phyloP scores from a whole-genome alignment of 2,888 invertebrate species.

The Galeopsomyia nigrocyanea region DNA sequence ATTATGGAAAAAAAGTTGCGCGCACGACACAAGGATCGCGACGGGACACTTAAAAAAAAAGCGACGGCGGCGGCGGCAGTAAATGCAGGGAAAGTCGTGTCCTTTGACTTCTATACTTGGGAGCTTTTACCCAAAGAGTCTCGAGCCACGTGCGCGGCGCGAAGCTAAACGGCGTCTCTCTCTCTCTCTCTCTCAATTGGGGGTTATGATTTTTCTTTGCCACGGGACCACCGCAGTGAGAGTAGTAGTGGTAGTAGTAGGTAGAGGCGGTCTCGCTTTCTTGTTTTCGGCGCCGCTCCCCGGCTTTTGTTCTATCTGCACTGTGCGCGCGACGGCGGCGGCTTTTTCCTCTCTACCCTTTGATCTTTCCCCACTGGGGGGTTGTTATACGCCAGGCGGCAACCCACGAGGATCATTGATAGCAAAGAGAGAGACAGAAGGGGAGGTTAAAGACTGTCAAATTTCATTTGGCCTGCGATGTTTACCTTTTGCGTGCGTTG shows the following conservation, averaged over 20 bases:
- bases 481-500: too few species aligned
- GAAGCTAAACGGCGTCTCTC: conserved; percentile 22
- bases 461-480: too few species aligned
- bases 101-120: conserved; percentile 34
- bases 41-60: conserved; percentile 4
- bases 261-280: neutral
- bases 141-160: too few species aligned
- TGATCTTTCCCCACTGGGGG: too few species aligned
- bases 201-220: conserved; percentile 28
- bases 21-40: neutral
- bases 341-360: too few species aligned
- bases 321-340: too few species aligned
- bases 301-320: neutral
- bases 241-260: too few species aligned
- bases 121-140: conserved; percentile 15
- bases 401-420: too few species aligned
- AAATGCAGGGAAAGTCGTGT: conserved; percentile 12
- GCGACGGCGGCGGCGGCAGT: conserved; percentile 26
- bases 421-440: too few species aligned
- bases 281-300: conserved; percentile 24
- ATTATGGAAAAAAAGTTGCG: neutral
- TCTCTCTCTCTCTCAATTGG: conserved; percentile 1
- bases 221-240: neutral
- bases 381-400: too few species aligned
- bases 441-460: too few species aligned